Evolutionary conservation across 2,797 vertebrate genomes (phyloP).

Genomic region (Ceyx erithaca): DNA sequence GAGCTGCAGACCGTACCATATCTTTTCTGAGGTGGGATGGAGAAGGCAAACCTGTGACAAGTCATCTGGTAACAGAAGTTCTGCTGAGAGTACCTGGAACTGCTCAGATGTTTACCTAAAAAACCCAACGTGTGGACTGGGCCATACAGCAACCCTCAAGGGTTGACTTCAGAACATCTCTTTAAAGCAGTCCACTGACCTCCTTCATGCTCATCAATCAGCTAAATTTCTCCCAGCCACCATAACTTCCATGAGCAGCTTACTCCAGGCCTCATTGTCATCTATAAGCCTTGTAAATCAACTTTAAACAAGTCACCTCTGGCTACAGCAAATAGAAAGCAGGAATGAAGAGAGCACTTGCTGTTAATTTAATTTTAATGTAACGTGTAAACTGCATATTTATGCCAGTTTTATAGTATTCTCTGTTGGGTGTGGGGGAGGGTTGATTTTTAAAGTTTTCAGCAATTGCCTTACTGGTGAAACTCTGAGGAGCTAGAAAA

Average conservation of each 20-base stretch:
- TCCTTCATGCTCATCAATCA: background rate
- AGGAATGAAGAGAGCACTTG: background rate
- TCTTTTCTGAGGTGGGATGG: accelerated
- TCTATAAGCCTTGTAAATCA: background rate
- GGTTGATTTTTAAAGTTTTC: background rate
- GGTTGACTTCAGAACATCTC: background rate
- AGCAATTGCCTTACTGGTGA: background rate
- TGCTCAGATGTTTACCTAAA: background rate
- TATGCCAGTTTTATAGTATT: background rate
- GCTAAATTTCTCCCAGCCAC: background rate
- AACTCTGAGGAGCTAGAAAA: accelerated
- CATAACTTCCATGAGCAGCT: accelerated
- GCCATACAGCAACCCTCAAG: background rate
- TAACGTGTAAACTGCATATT: background rate
- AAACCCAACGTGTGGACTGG: background rate
- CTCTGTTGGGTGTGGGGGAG: background rate
- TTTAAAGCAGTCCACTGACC: background rate
- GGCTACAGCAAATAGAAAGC: background rate
- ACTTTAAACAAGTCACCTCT: background rate
- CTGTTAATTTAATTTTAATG: background rate
- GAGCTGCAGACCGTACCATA: background rate
- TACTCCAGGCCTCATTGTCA: accelerated
- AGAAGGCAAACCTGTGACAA: background rate
- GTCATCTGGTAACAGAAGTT: background rate
- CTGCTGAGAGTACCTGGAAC: background rate